phyloP scores from a whole-genome alignment of 1,140 invertebrate species.

The Varroa destructor region DNA sequence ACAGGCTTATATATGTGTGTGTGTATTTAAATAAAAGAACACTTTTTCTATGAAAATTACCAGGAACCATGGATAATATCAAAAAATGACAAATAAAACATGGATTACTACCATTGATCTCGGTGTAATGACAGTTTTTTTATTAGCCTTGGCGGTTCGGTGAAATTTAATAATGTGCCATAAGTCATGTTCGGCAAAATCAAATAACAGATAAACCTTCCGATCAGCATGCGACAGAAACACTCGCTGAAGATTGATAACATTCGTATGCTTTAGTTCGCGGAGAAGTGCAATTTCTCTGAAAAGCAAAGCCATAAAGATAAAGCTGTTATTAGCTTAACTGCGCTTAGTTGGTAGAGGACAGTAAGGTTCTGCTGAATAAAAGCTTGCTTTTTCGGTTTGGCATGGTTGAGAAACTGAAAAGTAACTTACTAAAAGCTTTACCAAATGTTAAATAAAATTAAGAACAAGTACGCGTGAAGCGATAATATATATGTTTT shows the following conservation, averaged over 20 bases:
- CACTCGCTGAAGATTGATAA: constrained; percentile 90
- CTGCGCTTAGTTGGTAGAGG: not conserved
- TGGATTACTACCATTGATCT: constrained; percentile 63
- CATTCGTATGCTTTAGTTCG: constrained; percentile 94
- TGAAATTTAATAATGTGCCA: constrained; percentile 99
- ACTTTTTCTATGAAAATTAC: no score
- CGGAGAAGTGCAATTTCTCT: constrained; percentile 58
- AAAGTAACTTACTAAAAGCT: no score
- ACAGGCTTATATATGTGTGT: not conserved
- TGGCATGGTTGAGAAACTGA: no score
- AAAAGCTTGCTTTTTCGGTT: no score
- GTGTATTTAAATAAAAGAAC: no score
- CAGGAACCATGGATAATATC: no score
- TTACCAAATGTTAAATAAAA: no score
- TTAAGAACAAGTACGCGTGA: no score
- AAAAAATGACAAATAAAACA: no score
- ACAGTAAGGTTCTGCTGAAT: not conserved
- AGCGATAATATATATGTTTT: no score
- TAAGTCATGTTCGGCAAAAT: constrained; percentile 98
- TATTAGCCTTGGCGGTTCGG: constrained; percentile 91
- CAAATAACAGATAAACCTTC: constrained; percentile 95
- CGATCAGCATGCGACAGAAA: constrained; percentile 92
- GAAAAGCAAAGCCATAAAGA: constrained; percentile 39
- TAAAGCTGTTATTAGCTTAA: constrained; percentile 1
- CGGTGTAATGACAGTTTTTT: constrained; percentile 88